A percentile compares a stretch with the other conserved stretches of the same genome.
phyloP scores from a whole-genome alignment of 1,140 invertebrate species.

The Lepidostoma basale region DNA sequence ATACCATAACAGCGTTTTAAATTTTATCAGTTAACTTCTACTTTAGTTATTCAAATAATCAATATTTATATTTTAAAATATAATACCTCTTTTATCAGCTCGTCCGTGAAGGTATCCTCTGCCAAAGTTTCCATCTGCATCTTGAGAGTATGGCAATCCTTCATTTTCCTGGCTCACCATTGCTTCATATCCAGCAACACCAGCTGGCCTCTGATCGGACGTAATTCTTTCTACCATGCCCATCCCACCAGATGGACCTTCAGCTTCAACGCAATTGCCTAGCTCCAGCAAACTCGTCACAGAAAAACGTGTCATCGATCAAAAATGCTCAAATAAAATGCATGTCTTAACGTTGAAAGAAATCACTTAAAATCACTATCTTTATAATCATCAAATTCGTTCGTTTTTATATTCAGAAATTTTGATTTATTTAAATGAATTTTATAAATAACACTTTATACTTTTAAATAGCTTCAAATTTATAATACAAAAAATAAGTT shows the following conservation, averaged over 20 bases:
- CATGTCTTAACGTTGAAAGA: too few species aligned
- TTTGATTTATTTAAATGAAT: background rate
- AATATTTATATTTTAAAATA: background rate
- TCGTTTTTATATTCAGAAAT: background rate
- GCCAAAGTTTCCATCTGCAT: constrained; percentile 1
- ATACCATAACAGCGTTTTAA: too few species aligned
- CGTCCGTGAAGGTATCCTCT: background rate
- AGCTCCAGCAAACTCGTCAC: constrained; percentile 34
- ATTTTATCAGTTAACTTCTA: too few species aligned
- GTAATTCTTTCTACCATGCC: constrained; percentile 28
- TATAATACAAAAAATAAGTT: too few species aligned
- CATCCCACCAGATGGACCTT: background rate
- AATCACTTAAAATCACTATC: too few species aligned
- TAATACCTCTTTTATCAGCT: constrained; percentile 14
- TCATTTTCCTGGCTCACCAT: background rate
- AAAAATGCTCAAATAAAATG: too few species aligned
- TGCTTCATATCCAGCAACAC: background rate
- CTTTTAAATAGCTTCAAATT: too few species aligned
- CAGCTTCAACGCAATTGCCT: constrained; percentile 5
- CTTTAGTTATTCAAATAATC: background rate
- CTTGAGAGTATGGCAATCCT: background rate
- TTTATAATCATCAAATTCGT: too few species aligned
- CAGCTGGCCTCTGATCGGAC: background rate
- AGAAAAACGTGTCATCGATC: constrained; percentile 35
- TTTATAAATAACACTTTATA: background rate